Base-by-base conservation (phyloP, 2,888 invertebrate genomes). In the Camponotus fellah region DNA sequence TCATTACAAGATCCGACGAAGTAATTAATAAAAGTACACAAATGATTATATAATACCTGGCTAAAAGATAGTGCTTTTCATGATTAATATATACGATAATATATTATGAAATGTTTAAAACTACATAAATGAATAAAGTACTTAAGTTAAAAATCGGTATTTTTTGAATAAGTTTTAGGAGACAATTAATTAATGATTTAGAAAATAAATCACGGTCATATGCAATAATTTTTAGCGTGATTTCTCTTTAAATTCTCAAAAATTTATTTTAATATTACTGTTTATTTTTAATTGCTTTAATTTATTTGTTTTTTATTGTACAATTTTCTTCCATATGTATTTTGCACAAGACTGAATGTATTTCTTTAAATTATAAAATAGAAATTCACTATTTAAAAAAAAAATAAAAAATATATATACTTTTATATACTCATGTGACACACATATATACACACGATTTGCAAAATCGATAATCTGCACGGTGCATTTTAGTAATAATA, bases 1-100 rank as follows among this genome's bases (percentile, higher is more conserved):
- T 40, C 60, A 65, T 62, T 74, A 43, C 40, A 32, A 81, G 40
- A 53, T 8, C 26, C 62, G 49, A 43, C 40, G 40, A 74, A 26
- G 26, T 26, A 26, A 26, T n/a, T 12, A 40, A 64, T 40, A 40
- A 10, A 3, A 12, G 32, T 21, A 34, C 46, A 21, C 21, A 56
- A n/a, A 0, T 21, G 53, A 53, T 76, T 65, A 17, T 26, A 2
- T 40, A 40, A 65, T 37, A 49, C 2, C 17, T 12, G 21, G 17
- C 1, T 2, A 32, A n/a, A 21, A 71, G 37, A 56, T 71, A 68
- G 6, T 17, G n/a, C 3, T 12, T 3, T 6, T 56, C 0, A 4
- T 8, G 21, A 32, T 17, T 26, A 43, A 74, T 26, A 8, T 8
- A n/a, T n/a, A 0, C 14, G 37, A 10, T 10, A 8, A 56, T 14